These are phyloP conservation scores for Oreochromis mossambicus DNA, from an alignment of 2,797 vertebrate genomes.

Conservation along the genomic window DNA sequence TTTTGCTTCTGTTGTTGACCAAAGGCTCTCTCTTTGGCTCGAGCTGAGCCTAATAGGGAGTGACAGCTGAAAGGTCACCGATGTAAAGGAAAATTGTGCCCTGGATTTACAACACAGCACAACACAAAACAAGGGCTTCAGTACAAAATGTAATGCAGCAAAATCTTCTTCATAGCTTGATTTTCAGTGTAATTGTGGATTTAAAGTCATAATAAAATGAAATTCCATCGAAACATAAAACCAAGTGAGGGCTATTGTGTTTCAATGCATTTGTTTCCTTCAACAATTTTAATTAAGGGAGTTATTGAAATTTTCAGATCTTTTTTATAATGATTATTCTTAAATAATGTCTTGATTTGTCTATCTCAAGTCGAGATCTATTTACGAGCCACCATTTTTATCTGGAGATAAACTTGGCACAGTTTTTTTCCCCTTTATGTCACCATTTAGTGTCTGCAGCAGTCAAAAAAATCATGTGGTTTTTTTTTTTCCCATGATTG, in stretches of 20 bases:
- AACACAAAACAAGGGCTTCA: neutral
- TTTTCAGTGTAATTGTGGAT: neutral
- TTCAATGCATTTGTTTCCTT: neutral
- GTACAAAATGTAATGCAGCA: neutral
- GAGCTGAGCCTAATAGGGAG: neutral
- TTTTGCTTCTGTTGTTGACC: neutral
- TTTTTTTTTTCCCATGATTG: rapidly evolving
- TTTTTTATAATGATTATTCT: neutral
- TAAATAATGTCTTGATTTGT: neutral
- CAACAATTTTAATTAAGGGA: neutral
- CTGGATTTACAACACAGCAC: neutral
- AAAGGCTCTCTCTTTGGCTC: neutral
- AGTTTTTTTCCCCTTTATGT: neutral
- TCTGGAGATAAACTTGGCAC: neutral
- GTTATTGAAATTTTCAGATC: neutral
- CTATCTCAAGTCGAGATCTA: neutral
- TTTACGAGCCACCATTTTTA: neutral
- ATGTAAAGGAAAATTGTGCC: neutral
- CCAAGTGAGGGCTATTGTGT: neutral
- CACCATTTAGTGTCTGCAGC: neutral
- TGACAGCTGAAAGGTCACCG: neutral
- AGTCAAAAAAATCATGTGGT: neutral
- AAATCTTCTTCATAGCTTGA: neutral
- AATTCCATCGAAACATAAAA: neutral
- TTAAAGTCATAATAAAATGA: neutral